Evolutionary conservation across 2,113 vertebrate species (phyloP).

Genomic region (Gavialis gangeticus): DNA sequence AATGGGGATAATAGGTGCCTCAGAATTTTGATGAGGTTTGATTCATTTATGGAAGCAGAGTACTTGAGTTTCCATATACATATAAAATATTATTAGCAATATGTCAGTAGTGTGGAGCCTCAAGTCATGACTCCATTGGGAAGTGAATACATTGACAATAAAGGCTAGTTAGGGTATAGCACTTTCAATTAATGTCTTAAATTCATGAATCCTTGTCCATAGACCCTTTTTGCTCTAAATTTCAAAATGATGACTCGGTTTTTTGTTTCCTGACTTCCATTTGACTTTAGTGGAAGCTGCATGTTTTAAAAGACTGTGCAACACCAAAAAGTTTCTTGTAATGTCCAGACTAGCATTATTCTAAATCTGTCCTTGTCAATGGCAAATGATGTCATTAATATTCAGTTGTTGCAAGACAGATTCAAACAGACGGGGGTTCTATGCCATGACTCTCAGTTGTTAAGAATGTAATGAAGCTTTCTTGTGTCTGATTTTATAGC

Average conservation of each 20-base stretch:
- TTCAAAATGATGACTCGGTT: constrained; percentile 37
- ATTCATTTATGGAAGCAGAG: not conserved
- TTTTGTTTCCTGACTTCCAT: constrained; percentile 58
- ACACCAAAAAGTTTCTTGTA: constrained; percentile 33
- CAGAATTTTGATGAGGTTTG: not conserved
- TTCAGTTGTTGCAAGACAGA: constrained; percentile 52
- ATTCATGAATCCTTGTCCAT: constrained; percentile 47
- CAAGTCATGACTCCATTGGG: not conserved
- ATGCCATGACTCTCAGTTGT: constrained; percentile 33
- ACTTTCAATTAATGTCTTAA: not conserved
- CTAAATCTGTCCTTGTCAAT: constrained; percentile 59
- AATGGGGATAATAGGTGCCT: not conserved
- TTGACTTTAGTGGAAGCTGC: constrained; percentile 55
- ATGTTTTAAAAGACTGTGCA: constrained; percentile 19
- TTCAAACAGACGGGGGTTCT: constrained; percentile 39
- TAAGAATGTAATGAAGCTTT: constrained; percentile 72
- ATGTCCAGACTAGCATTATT: constrained; percentile 27
- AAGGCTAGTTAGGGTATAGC: not conserved
- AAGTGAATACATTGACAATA: constrained; percentile 5
- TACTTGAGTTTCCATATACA: constrained; percentile 3
- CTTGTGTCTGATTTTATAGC: constrained; percentile 64
- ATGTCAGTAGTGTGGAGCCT: not conserved
- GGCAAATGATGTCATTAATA: constrained; percentile 66
- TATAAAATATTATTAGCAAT: not conserved
- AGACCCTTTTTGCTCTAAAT: constrained; percentile 28